phyloP scores from a whole-genome alignment of 1,140 invertebrate genomes.

The Euwallacea fornicatus region DNA sequence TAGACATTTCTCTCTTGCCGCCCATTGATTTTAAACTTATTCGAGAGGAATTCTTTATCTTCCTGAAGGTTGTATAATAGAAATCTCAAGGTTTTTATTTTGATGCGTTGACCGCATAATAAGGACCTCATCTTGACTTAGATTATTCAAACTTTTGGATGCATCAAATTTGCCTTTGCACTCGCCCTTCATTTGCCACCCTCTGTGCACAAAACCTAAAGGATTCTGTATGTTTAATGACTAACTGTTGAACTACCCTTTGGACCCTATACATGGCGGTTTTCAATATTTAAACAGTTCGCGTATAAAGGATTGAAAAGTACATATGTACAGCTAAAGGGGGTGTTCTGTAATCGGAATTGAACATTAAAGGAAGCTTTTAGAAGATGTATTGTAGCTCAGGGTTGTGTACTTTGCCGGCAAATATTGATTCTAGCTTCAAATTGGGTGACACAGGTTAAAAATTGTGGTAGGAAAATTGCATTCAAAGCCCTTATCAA shows the following conservation, averaged over 20 bases:
- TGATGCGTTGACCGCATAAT: background rate
- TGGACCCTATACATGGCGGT: constrained; percentile 21
- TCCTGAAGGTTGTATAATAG: constrained; percentile 21
- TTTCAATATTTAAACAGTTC: constrained; percentile 34
- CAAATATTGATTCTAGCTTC: no score
- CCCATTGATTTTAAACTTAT: constrained; percentile 45
- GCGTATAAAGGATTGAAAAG: constrained; percentile 14
- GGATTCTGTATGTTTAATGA: constrained; percentile 31
- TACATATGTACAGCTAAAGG: constrained; percentile 6
- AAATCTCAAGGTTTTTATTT: constrained; percentile 16
- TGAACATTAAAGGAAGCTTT: constrained; percentile 11
- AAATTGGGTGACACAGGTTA: background rate
- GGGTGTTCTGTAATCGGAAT: constrained; percentile 3
- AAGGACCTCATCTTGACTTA: background rate
- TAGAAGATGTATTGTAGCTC: background rate
- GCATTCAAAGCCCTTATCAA: background rate
- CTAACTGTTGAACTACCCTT: constrained; percentile 34
- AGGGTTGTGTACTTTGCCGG: no score
- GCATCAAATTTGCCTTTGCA: no score
- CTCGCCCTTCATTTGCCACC: constrained; percentile 11
- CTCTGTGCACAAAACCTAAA: constrained; percentile 20
- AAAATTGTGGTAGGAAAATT: background rate
- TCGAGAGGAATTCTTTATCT: constrained; percentile 31
- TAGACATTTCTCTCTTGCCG: constrained; percentile 42
- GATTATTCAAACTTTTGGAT: no score